Evolutionary conservation across 2,113 vertebrate genomes (phyloP).

Genomic region (Sinocyclocheilus maitianheensis): DNA sequence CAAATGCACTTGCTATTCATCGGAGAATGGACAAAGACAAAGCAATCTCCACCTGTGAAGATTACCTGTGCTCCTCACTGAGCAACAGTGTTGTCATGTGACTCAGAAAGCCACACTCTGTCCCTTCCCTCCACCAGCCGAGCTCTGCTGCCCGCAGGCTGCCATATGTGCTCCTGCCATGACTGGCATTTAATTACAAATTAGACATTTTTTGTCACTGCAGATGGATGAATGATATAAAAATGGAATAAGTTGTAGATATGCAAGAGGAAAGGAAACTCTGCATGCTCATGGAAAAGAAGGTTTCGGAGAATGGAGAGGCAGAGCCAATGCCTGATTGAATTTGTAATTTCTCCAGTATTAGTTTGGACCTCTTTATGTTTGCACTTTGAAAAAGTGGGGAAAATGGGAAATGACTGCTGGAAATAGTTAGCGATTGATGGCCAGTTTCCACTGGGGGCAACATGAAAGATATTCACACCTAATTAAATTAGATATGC

Average conservation of each 20-base stretch:
- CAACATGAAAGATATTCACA: slow-evolving; percentile 63
- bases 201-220: slow-evolving; percentile 54
- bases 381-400: slow-evolving; percentile 60
- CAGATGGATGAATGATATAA: slow-evolving; percentile 43
- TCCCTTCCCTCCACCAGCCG: slow-evolving; percentile 52
- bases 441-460: slow-evolving; percentile 58
- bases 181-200: slow-evolving; percentile 71
- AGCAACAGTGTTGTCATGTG: slow-evolving; percentile 54
- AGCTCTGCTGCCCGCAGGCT: slow-evolving; percentile 53
- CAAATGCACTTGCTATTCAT: slow-evolving; percentile 53
- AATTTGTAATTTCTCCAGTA: slow-evolving; percentile 49
- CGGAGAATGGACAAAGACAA: slow-evolving; percentile 64
- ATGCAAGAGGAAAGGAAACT: slow-evolving; percentile 26
- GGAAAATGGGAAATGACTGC: slow-evolving; percentile 13
- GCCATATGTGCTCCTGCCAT: slow-evolving; percentile 67
- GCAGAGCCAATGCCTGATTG: slow-evolving; percentile 53
- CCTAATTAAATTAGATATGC: slow-evolving; percentile 60
- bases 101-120: slow-evolving; percentile 54
- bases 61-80: slow-evolving; percentile 56
- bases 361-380: slow-evolving; percentile 52
- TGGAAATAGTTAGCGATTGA: slow-evolving; percentile 69
- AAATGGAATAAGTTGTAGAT: slow-evolving; percentile 41
- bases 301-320: slow-evolving; percentile 1
- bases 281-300: not conserved
- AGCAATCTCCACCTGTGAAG: slow-evolving; percentile 66